Conservation (phyloP, 2,113 vertebrate genomes). For the Uria aalge region DNA sequence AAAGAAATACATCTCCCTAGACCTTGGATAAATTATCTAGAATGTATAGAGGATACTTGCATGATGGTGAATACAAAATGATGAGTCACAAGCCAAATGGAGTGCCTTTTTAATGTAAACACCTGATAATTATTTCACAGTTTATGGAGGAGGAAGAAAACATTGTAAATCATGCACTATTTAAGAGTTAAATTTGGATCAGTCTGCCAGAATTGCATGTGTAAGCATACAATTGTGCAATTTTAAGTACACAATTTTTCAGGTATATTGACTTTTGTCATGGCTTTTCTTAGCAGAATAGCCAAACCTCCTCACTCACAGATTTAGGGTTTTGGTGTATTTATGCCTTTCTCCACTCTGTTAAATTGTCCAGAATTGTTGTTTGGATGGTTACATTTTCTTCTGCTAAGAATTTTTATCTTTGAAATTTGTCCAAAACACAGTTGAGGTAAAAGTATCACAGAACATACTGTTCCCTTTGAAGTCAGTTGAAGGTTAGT, state of each 20-base stretch:
- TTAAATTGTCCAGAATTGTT: neutral
- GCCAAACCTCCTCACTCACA: neutral
- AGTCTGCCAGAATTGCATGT: neutral
- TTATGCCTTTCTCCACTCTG: neutral
- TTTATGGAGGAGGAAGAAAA: neutral
- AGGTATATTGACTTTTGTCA: neutral
- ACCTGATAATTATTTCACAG: neutral
- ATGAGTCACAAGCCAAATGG: neutral
- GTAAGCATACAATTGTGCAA: neutral
- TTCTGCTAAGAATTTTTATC: neutral
- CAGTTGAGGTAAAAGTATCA: neutral
- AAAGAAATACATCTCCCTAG: neutral
- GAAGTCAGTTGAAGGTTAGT: neutral
- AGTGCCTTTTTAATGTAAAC: neutral
- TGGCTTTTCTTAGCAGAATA: neutral
- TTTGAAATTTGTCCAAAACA: neutral
- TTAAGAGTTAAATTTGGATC: neutral
- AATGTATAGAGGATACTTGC: neutral
- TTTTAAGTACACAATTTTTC: neutral
- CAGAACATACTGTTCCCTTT: neutral
- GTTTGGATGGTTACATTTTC: neutral
- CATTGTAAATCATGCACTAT: neutral
- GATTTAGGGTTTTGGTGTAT: neutral
- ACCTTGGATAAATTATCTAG: neutral
- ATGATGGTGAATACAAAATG: neutral